Evolutionary conservation across 2,888 invertebrate species (phyloP).

Genomic region (Pteria penguin): DNA sequence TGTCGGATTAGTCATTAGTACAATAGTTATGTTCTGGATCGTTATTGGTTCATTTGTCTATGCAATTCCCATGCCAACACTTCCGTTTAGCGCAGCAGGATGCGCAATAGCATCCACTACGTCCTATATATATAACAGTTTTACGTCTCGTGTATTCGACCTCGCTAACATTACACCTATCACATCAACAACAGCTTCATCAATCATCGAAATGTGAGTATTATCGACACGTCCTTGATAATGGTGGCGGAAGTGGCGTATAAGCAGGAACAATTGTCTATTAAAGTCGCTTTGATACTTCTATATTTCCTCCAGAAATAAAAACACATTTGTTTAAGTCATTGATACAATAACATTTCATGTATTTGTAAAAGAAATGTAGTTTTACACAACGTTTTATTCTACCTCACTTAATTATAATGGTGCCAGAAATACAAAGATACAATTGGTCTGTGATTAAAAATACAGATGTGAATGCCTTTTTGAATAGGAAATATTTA

Average conservation of each 20-base stretch:
- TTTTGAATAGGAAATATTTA: too few relatives aligned
- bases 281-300: too few relatives aligned
- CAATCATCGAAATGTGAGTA: constrained; percentile 24
- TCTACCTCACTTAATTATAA: too few relatives aligned
- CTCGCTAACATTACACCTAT: neutral
- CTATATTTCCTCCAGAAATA: too few relatives aligned
- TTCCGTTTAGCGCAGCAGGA: constrained; percentile 57
- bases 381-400: too few relatives aligned
- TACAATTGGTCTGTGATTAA: too few relatives aligned
- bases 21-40: constrained; percentile 59
- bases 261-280: too few relatives aligned
- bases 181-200: neutral
- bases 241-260: neutral
- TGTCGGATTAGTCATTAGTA: constrained; percentile 52
- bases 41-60: constrained; percentile 61
- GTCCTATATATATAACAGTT: constrained; percentile 23
- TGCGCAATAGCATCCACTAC: constrained; percentile 40
- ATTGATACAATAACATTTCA: too few relatives aligned
- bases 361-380: too few relatives aligned
- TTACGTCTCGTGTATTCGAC: constrained; percentile 15
- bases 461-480: too few relatives aligned
- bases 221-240: neutral
- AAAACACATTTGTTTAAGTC: too few relatives aligned
- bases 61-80: constrained; percentile 56
- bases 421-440: too few relatives aligned